A percentile compares a stretch with the other conserved stretches of the same genome.
These are phyloP conservation scores for Characodon lateralis DNA, from an alignment of 2,797 vertebrate species.

Conservation along the genomic window DNA sequence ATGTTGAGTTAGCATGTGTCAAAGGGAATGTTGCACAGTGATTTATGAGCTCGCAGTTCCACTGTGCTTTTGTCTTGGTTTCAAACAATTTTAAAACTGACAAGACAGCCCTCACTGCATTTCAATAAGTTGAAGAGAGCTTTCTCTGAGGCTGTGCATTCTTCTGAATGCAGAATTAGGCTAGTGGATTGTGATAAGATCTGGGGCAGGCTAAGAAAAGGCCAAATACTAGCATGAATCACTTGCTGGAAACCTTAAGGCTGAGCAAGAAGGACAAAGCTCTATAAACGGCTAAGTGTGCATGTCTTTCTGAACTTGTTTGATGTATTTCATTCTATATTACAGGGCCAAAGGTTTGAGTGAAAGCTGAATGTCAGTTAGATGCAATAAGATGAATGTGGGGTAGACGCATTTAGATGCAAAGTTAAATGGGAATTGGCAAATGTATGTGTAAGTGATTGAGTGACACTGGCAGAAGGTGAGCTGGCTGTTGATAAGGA, in stretches of 20 bases:
- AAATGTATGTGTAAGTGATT: constrained; percentile 65
- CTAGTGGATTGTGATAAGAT: constrained; percentile 82
- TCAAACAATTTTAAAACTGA: constrained; percentile 82
- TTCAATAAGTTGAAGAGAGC: constrained; percentile 81
- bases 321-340: constrained; percentile 33
- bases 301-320: constrained; percentile 37
- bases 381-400: constrained; percentile 16
- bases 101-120: constrained; percentile 77
- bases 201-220: constrained; percentile 79
- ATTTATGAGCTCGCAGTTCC: constrained; percentile 77
- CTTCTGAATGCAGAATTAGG: constrained; percentile 80
- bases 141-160: constrained; percentile 75
- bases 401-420: constrained; percentile 4
- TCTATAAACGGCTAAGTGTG: constrained; percentile 63
- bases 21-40: constrained; percentile 74
- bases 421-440: constrained; percentile 53
- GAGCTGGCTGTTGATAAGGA: constrained; percentile 50
- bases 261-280: constrained; percentile 67
- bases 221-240: constrained; percentile 81
- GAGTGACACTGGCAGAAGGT: constrained; percentile 59
- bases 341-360: constrained; percentile 25
- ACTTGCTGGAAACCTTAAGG: constrained; percentile 71
- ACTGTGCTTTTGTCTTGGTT: constrained; percentile 74
- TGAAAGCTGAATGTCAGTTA: constrained; percentile 22
- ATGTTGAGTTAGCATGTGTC: constrained; percentile 73